Base-by-base conservation (phyloP, 2,888 invertebrate genomes). In the Pseudococcus longispinus region DNA sequence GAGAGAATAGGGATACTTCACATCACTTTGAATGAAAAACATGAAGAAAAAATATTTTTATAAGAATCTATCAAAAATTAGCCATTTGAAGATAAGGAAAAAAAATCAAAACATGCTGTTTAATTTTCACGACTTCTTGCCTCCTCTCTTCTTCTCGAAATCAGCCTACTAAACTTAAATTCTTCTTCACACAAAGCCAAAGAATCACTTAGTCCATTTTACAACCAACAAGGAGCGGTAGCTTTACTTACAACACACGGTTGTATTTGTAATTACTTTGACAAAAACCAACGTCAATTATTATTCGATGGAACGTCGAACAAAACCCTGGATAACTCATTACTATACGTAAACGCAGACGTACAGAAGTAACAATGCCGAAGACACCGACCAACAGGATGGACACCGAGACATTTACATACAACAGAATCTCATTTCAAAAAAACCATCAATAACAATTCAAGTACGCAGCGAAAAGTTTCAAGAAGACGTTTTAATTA, bases 251-350 rank as follows among this genome's bases (percentile, higher is more conserved):
- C 37, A 0, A 2, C 20, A 51, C 55, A 55, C 55, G n/a, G n/a
- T n/a, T n/a, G 55, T 55, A 55, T n/a, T 55, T 55, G 55, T 55
- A 55, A 55, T 55, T 55, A 55, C 55, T 55, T n/a, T n/a, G 55
- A 55, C 55, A 55, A n/a, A 55, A 18, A 3, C 55, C n/a, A 55
- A 18, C 55, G n/a, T n/a, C n/a, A n/a, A 11, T 13, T n/a, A 55
- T 55, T 55, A n/a, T 8, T 55, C 55, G 55, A 55, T 55, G 55
- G 55, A 55, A 55, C 55, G 4, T n/a, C 1, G 55, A 13, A 18
- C 13, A 55, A 13, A 55, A 55, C n/a, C n/a, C 55, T n/a, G n/a
- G 55, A n/a, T 55, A 55, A 18, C n/a, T 55, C n/a, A 55, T 55
- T 55, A 55, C n/a, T n/a, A n/a, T n/a, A n/a, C n/a, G n/a, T n/a